phyloP scores from a whole-genome alignment of 2,888 invertebrate species.

The Pheosia tremula region DNA sequence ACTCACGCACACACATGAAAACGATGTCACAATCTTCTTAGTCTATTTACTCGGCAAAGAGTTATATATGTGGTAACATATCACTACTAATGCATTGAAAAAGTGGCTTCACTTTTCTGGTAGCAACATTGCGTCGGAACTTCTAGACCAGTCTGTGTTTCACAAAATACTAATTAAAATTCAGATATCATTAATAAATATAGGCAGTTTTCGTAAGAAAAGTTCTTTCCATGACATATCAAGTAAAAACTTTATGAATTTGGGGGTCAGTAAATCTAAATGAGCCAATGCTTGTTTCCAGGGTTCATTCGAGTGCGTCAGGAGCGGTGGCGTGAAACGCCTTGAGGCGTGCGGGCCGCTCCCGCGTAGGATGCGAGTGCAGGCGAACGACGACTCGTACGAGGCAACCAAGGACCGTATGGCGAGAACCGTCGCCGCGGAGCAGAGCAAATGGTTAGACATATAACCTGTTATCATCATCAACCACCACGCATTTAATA shows the following conservation, averaged over 20 bases:
- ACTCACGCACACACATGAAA: too few species aligned
- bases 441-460: slow-evolving; percentile 94
- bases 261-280: neutral
- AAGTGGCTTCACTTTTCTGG: too few species aligned
- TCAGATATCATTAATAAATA: neutral
- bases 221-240: too few species aligned
- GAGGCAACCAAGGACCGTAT: slow-evolving; percentile 96
- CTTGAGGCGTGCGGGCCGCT: slow-evolving; percentile 94
- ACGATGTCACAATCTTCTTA: too few species aligned
- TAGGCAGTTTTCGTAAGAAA: too few species aligned
- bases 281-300: slow-evolving; percentile 68
- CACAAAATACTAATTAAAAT: neutral
- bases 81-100: too few species aligned
- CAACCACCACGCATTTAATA: too few species aligned
- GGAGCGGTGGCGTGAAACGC: slow-evolving; percentile 81
- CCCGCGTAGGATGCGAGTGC: slow-evolving; percentile 94
- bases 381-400: slow-evolving; percentile 98
- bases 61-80: too few species aligned
- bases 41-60: too few species aligned
- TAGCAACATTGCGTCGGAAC: too few species aligned
- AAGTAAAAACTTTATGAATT: too few species aligned
- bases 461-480: neutral
- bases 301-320: slow-evolving; percentile 97
- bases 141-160: too few species aligned
- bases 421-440: slow-evolving; percentile 96